Evolutionary conservation across 2,113 vertebrate genomes (phyloP).

Genomic region (Vulpes lagopus): DNA sequence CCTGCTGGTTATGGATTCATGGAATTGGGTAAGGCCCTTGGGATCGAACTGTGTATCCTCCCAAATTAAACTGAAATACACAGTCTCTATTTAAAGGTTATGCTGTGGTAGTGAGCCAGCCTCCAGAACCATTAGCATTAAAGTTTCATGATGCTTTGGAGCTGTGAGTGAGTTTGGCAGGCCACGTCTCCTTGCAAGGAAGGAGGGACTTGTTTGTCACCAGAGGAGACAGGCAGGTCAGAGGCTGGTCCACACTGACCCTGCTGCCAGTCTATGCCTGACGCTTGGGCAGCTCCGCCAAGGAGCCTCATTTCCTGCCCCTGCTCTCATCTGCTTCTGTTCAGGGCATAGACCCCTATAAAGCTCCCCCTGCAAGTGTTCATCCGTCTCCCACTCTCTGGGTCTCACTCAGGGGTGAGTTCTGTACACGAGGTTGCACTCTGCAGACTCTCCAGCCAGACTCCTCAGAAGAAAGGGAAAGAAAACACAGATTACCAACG

Average conservation of each 20-base stretch:
- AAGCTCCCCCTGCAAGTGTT: background rate
- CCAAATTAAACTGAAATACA: background rate
- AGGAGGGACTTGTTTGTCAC: background rate
- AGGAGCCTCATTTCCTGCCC: background rate
- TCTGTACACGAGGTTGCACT: background rate
- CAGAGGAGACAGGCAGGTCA: background rate
- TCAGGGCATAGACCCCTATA: background rate
- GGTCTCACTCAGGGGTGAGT: background rate
- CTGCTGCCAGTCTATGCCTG: background rate
- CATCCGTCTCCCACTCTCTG: background rate
- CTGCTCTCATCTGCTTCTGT: background rate
- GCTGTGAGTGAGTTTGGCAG: conserved; percentile 41
- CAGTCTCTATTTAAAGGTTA: background rate
- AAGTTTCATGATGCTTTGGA: conserved; percentile 78
- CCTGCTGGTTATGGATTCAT: background rate
- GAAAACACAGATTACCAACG: background rate
- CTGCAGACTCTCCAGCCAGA: background rate
- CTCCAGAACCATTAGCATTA: conserved; percentile 74
- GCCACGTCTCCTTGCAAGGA: background rate
- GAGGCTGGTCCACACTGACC: background rate
- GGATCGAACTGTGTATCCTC: background rate
- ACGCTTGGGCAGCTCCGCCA: rapidly evolving
- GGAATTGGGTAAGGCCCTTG: conserved; percentile 64
- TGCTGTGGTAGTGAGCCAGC: conserved; percentile 76
- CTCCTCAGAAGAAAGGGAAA: background rate